Percentiles rank a stretch among this genome's conserved stretches.
Conservation (phyloP, 2,113 vertebrate species). For the Girardinichthys multiradiatus region DNA sequence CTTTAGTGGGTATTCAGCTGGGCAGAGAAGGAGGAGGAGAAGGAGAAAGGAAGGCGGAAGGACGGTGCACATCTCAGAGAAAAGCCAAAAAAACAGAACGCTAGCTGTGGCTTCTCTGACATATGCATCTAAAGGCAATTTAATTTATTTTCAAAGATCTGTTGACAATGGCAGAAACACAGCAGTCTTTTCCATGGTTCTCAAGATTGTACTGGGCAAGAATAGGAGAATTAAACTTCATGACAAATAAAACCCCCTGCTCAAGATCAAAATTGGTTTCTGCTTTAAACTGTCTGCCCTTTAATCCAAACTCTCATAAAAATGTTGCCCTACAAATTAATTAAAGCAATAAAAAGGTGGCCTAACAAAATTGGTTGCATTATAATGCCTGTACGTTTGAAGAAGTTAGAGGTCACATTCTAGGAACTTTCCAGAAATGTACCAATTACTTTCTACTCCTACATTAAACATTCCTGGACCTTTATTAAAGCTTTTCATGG, state of each 20-base stretch:
- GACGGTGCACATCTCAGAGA: slow-evolving; percentile 12
- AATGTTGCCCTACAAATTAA: neutral
- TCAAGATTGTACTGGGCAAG: too few relatives aligned
- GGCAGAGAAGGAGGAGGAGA: slow-evolving; percentile 68
- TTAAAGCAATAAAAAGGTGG: too few relatives aligned
- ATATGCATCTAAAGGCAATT: neutral
- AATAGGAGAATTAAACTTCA: too few relatives aligned
- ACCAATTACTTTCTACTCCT: too few relatives aligned
- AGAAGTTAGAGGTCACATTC: too few relatives aligned
- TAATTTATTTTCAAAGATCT: neutral
- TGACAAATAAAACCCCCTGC: neutral
- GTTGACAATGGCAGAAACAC: too few relatives aligned
- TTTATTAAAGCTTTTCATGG: neutral
- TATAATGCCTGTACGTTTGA: too few relatives aligned
- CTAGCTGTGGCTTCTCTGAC: neutral
- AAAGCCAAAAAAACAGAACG: slow-evolving; percentile 2
- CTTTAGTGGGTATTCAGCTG: slow-evolving; percentile 97
- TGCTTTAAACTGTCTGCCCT: neutral
- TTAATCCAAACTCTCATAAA: neutral
- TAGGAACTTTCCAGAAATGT: too few relatives aligned
- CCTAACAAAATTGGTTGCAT: too few relatives aligned
- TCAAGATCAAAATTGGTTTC: neutral
- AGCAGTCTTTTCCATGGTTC: too few relatives aligned
- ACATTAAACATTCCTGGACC: too few relatives aligned
- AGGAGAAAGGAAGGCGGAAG: slow-evolving; percentile 20